A percentile compares a stretch with the other conserved stretches of the same genome.
These are phyloP conservation scores for Protodeltote pygarga DNA, from an alignment of 2,888 invertebrate genomes.

Conservation along the genomic window DNA sequence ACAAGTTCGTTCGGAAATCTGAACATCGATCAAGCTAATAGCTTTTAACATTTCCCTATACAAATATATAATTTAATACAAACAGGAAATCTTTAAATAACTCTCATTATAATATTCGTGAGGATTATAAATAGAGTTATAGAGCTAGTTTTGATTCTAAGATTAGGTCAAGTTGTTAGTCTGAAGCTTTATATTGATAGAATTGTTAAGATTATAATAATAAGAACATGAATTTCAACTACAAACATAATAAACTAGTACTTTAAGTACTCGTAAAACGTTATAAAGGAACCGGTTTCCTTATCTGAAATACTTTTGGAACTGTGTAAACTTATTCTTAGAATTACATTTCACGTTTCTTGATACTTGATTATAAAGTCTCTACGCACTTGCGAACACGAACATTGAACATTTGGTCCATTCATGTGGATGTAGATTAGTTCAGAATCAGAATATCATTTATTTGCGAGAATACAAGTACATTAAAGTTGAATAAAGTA, in stretches of 20 bases:
- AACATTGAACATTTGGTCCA: too few relatives aligned
- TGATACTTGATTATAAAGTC: too few relatives aligned
- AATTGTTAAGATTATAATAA: slow-evolving; percentile 11
- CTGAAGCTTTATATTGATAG: too few relatives aligned
- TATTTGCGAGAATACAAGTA: too few relatives aligned
- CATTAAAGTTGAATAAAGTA: too few relatives aligned
- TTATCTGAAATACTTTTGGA: slow-evolving; percentile 25
- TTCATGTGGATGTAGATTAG: too few relatives aligned
- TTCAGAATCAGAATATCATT: too few relatives aligned
- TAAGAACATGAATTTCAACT: neutral
- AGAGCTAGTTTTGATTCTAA: slow-evolving; percentile 11
- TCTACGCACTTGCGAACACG: too few relatives aligned
- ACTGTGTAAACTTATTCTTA: slow-evolving; percentile 26
- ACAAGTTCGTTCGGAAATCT: too few relatives aligned
- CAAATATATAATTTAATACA: slow-evolving; percentile 7
- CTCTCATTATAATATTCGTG: slow-evolving; percentile 7
- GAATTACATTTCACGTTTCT: too few relatives aligned
- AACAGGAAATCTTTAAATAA: slow-evolving; percentile 21
- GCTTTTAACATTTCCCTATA: slow-evolving; percentile 27
- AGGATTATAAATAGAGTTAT: neutral
- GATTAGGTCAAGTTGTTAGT: neutral
- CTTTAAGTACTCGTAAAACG: slow-evolving; percentile 10
- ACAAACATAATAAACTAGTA: slow-evolving; percentile 15
- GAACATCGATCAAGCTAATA: slow-evolving; percentile 24
- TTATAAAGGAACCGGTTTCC: slow-evolving; percentile 37